Base-by-base conservation (phyloP, 2,113 vertebrate genomes). In the Colossoma macropomum region DNA sequence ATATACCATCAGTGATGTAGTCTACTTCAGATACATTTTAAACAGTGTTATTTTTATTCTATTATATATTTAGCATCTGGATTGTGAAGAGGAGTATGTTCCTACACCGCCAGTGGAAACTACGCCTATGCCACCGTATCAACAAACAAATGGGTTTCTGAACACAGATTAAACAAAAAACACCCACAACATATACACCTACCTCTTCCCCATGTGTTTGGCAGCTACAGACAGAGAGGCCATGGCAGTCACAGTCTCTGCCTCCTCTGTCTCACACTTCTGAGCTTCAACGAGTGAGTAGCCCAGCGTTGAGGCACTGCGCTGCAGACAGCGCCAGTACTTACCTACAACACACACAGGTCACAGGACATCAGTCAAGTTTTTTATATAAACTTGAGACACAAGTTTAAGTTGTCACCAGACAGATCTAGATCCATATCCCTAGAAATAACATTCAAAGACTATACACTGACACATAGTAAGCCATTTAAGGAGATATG, bases 231-330 rank as follows among this genome's bases (percentile, higher is more conserved):
- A 99, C 82, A 99, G 83, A 0, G 96, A 99, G 32, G 98, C 98
- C 98, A 99, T 99, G 76, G 98, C 98, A 0, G 97, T 98, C 83
- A 99, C 97, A 0, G 98, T 98, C 89, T 99, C 98, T 0, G 98
- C 96, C 83, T 99, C 98, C 72, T 99, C 97, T 0, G 92, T 96
- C 87, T 99, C 97, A 0, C 94, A 95, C 80, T 93, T 95, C 86
- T 97, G 96, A 0, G 96, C 96, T 91, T 99, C 97, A 0, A 96
- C 91, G 91, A 99, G 85, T 0, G 97, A 98, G 87, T 95, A 96
- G 0, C 95, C 95, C 34, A 95, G 91, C 0, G 96, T 97, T 75
- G 97, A 95, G 80, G 94, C 88, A 0, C 90, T 92, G 23, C 96
- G 95, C 80, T 96, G 95, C 62, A 99, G 94, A 12, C 96, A 98